Conservation (phyloP, 2,888 invertebrate genomes). For the Antitype chi region DNA sequence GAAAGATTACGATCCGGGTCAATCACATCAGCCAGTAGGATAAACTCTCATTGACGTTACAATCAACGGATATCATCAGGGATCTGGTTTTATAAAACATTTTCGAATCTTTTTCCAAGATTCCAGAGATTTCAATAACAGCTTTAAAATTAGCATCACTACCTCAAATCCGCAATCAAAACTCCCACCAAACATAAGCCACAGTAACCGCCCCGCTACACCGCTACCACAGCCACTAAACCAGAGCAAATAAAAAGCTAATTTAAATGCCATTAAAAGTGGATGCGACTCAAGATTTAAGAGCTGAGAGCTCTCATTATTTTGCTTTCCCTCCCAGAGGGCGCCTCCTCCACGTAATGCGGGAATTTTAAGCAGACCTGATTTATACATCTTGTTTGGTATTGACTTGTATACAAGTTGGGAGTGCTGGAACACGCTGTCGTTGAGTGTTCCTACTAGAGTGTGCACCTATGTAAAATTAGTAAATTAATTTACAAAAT, state of each 20-base stretch:
- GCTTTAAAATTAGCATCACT: not conserved
- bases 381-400: constrained; percentile 68
- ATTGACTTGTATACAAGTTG: constrained; percentile 59
- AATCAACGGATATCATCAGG: not conserved
- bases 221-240: constrained; percentile 55
- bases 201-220: constrained; percentile 30
- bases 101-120: not conserved
- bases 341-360: constrained; percentile 58
- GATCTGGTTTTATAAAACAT: not conserved
- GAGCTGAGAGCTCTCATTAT: constrained; percentile 72
- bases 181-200: constrained; percentile 32
- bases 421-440: not conserved
- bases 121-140: not conserved
- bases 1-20: not conserved
- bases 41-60: not conserved
- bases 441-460: not conserved
- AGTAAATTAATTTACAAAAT: not conserved
- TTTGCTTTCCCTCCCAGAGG: constrained; percentile 65
- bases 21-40: not conserved
- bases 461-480: not conserved
- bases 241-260: constrained; percentile 87
- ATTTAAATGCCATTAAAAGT: constrained; percentile 90
- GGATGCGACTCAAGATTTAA: constrained; percentile 84
- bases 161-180: constrained; percentile 33
- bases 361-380: constrained; percentile 70